Conservation (phyloP, 1,140 invertebrate species). For the Diorhabda carinulata region DNA sequence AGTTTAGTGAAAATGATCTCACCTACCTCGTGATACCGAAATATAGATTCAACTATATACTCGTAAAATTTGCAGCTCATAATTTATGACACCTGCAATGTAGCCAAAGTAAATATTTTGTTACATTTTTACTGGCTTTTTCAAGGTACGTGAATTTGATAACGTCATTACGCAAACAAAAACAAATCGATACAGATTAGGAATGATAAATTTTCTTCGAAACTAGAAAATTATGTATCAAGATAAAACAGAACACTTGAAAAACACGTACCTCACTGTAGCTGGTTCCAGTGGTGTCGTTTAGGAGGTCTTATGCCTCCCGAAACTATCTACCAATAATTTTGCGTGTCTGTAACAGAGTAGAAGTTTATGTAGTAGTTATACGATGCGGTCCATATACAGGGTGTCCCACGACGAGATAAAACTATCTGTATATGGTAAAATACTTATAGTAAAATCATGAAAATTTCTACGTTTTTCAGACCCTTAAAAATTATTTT, state of each 20-base stretch:
- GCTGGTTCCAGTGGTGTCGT: not conserved
- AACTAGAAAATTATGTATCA: not conserved
- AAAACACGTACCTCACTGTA: not conserved
- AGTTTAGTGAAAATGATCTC: too few species aligned
- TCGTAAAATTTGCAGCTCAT: not conserved
- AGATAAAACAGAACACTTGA: slow-evolving; percentile 1
- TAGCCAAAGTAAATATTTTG: not conserved
- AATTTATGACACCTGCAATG: too few species aligned
- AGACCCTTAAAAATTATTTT: too few species aligned
- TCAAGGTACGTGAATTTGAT: slow-evolving; percentile 4
- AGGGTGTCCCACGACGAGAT: too few species aligned
- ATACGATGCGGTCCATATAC: too few species aligned
- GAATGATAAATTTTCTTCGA: slow-evolving; percentile 6
- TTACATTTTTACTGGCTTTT: not conserved
- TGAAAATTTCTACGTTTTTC: too few species aligned
- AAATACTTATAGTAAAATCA: too few species aligned
- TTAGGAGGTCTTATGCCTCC: not conserved
- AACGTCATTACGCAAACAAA: slow-evolving; percentile 17
- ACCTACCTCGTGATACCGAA: too few species aligned
- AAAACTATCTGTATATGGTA: too few species aligned
- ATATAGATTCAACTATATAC: too few species aligned
- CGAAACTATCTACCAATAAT: not conserved
- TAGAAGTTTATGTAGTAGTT: too few species aligned
- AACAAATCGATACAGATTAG: slow-evolving; percentile 12
- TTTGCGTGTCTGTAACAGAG: not conserved